Percentiles rank a stretch among this genome's conserved stretches.
These are phyloP conservation scores for Heterotilapia buettikoferi DNA, from an alignment of 2,113 vertebrate genomes.

Conservation along the genomic window DNA sequence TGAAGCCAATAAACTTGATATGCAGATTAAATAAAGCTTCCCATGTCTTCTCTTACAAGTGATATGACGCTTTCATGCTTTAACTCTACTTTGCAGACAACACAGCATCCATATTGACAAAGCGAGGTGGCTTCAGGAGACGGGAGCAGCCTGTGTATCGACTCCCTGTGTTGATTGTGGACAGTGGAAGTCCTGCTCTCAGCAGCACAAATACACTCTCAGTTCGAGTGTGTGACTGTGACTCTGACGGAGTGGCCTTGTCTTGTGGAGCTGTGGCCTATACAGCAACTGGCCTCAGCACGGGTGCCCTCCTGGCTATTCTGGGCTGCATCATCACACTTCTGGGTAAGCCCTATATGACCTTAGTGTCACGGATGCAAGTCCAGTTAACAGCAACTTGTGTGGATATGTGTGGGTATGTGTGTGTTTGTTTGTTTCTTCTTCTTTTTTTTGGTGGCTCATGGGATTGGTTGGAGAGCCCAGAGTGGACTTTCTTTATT, in stretches of 20 bases:
- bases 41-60: neutral
- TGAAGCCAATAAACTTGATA: neutral
- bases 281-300: slow-evolving; percentile 86
- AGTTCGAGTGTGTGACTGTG: slow-evolving; percentile 90
- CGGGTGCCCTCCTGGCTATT: slow-evolving; percentile 89
- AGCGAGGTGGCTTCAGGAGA: slow-evolving; percentile 83
- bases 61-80: neutral
- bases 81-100: slow-evolving; percentile 76
- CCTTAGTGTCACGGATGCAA: neutral
- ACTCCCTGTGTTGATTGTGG: slow-evolving; percentile 88
- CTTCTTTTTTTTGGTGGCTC: neutral
- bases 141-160: slow-evolving; percentile 86
- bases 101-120: slow-evolving; percentile 86
- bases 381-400: neutral
- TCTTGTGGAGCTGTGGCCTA: slow-evolving; percentile 91
- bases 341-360: slow-evolving; percentile 75
- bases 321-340: slow-evolving; percentile 90
- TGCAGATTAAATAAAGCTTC: neutral
- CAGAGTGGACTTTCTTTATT: neutral
- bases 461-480: neutral
- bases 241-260: slow-evolving; percentile 79
- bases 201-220: slow-evolving; percentile 95
- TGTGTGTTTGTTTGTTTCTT: neutral
- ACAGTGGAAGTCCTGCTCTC: slow-evolving; percentile 87
- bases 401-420: neutral